Conservation (phyloP, 2,797 vertebrate species). For the Brachyrhaphis roseni region DNA sequence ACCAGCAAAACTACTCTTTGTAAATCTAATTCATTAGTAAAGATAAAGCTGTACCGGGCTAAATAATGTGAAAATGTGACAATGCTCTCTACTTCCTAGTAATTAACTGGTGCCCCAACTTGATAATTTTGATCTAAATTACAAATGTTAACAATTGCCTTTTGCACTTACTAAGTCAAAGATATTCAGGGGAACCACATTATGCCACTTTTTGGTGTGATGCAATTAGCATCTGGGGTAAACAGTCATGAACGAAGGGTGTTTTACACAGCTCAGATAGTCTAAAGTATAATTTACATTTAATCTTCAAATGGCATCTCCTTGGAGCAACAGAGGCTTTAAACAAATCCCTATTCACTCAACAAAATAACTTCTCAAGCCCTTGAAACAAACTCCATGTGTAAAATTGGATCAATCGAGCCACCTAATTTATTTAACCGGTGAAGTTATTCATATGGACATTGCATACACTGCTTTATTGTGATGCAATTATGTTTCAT, state of each 20-base stretch:
- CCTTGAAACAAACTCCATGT: slow-evolving; percentile 12
- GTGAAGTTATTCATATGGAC: slow-evolving; percentile 11
- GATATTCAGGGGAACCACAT: not conserved
- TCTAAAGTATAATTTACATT: not conserved
- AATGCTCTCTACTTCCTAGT: too few species aligned
- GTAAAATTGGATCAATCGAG: slow-evolving; percentile 12
- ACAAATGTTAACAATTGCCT: too few species aligned
- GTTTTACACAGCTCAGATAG: not conserved
- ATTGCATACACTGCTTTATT: slow-evolving; percentile 11
- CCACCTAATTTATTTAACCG: not conserved
- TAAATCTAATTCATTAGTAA: not conserved
- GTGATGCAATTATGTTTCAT: slow-evolving; percentile 28
- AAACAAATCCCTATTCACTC: not conserved
- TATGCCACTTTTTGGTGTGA: not conserved
- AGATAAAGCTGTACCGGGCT: not conserved
- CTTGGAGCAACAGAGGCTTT: slow-evolving; percentile 3
- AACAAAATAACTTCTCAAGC: not conserved
- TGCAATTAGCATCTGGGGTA: not conserved
- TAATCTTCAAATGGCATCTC: slow-evolving; percentile 13
- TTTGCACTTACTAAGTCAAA: not conserved
- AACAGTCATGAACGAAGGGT: not conserved
- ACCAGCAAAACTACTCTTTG: not conserved
- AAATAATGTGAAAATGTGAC: not conserved
- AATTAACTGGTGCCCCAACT: too few species aligned
- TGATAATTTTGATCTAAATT: too few species aligned